Evolutionary conservation across 2,888 invertebrate genomes (phyloP).

Genomic region (Trichacis sp.): DNA sequence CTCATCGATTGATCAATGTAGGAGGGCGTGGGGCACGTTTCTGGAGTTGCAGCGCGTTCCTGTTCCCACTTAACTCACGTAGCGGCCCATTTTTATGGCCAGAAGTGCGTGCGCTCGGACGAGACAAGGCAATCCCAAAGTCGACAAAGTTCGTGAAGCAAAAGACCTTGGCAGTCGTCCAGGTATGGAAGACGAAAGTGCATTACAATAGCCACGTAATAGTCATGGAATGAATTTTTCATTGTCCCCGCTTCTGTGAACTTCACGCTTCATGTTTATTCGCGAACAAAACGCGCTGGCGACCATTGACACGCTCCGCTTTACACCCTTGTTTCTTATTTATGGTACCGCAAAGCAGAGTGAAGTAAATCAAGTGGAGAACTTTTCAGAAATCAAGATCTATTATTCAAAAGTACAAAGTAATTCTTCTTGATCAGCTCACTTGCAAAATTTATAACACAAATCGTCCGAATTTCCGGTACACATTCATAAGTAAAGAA

Average conservation of each 20-base stretch:
- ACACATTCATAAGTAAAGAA: too few relatives aligned
- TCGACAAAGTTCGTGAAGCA: constrained; percentile 49
- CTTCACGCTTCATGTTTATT: constrained; percentile 19
- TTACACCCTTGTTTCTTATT: too few relatives aligned
- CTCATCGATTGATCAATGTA: constrained; percentile 53
- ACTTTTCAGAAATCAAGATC: too few relatives aligned
- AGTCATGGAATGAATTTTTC: constrained; percentile 22
- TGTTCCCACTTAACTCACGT: constrained; percentile 24
- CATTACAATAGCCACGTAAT: constrained; percentile 53
- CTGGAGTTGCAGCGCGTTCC: constrained; percentile 35
- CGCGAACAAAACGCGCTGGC: background rate
- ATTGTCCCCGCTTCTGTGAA: constrained; percentile 45
- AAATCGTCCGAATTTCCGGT: too few relatives aligned
- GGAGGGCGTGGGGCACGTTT: constrained; percentile 46
- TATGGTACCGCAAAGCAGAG: too few relatives aligned
- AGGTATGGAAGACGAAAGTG: constrained; percentile 56
- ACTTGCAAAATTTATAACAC: too few relatives aligned
- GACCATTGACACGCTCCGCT: background rate
- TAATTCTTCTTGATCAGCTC: too few relatives aligned
- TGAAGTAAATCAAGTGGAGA: too few relatives aligned
- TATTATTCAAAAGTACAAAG: too few relatives aligned
- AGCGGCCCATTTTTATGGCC: constrained; percentile 28
- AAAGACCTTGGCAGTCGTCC: constrained; percentile 62
- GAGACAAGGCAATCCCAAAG: constrained; percentile 25
- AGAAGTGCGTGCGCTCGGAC: constrained; percentile 22